phyloP scores from a whole-genome alignment of 2,888 invertebrate genomes.

The Electrophaes corylata region DNA sequence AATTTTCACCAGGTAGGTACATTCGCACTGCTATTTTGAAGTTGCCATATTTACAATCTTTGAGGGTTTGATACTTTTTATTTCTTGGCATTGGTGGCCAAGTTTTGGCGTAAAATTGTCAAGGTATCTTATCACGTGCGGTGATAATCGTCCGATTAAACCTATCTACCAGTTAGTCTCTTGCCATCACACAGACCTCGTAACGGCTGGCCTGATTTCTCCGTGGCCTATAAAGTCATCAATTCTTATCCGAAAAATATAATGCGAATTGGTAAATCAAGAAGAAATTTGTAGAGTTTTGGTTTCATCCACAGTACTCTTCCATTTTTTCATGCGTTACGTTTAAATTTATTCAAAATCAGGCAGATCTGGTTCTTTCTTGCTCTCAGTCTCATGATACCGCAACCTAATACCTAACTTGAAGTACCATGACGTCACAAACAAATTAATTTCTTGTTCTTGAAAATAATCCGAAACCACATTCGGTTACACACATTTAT shows the following conservation, averaged over 20 bases:
- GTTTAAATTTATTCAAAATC: too few species aligned
- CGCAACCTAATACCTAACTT: background rate
- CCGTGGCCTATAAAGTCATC: constrained; percentile 11
- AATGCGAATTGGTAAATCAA: background rate
- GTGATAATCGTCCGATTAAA: constrained; percentile 20
- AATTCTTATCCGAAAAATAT: constrained; percentile 4
- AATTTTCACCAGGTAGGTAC: too few species aligned
- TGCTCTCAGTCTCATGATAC: background rate
- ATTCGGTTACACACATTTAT: too few species aligned
- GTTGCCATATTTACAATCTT: too few species aligned
- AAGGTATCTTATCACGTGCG: constrained; percentile 25
- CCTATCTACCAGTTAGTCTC: constrained; percentile 11
- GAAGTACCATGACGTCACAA: background rate
- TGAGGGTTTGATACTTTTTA: too few species aligned
- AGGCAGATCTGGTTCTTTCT: too few species aligned
- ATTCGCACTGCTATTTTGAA: too few species aligned
- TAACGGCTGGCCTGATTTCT: constrained; percentile 20
- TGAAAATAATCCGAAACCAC: background rate
- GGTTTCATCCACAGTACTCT: background rate
- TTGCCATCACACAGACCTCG: constrained; percentile 10
- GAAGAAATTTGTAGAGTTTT: background rate
- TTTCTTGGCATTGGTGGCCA: too few species aligned
- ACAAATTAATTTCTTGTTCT: background rate
- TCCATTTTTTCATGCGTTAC: background rate
- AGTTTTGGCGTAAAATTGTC: constrained; percentile 18